Base-by-base conservation (phyloP, 1,140 invertebrate genomes). In the Dendrolimus punctatus region DNA sequence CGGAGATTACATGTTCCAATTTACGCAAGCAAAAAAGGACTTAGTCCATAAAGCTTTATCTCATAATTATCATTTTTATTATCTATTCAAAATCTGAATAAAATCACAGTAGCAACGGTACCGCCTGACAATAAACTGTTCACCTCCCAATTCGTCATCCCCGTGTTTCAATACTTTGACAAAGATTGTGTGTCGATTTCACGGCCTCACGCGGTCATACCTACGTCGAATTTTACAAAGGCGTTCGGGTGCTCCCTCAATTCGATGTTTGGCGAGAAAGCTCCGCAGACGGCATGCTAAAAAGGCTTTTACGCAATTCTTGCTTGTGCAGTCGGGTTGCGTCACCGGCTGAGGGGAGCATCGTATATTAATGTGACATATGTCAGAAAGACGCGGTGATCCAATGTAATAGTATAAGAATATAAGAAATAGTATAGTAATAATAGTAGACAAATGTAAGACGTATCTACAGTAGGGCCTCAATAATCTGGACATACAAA, bases 271-370 rank as follows among this genome's bases (percentile, higher is more conserved):
- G 62, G 52, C 63, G 72, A 73, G 76, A 82, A 76, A 78, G 73
- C 77, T 76, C 53, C 51, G 68, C 65, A 58, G 64, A 57, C 71
- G 59, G 76, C 71, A 80, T 83, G 73, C 72, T 79, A 82, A 82
- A 76, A 73, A 69, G 63, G 47, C 58, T 68, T 68, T 80, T 82
- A 73, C 77, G 75, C 73, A 80, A 80, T 62, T 46, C 54, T 57
- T 60, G 45, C 46, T 59, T 41, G 59, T 55, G 55, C 60, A 38
- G 55, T 46, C 9, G 8, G 6, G 56, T 80, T 80, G 71, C 75
- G 53, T 75, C 75, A 80, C 45, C 10, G 23, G 37, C n/a, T 38
- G 49, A 39, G 49, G 50, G 42, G 57, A 49, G 46, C 55, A 51
- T 40, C 47, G 43, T 39, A 55, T 51, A 58, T 63, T 60, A 53